Evolutionary conservation across 2,797 vertebrate genomes (phyloP), one percentile per base, ranked within the genome.

Genomic region (Oreortyx pictus): DNA sequence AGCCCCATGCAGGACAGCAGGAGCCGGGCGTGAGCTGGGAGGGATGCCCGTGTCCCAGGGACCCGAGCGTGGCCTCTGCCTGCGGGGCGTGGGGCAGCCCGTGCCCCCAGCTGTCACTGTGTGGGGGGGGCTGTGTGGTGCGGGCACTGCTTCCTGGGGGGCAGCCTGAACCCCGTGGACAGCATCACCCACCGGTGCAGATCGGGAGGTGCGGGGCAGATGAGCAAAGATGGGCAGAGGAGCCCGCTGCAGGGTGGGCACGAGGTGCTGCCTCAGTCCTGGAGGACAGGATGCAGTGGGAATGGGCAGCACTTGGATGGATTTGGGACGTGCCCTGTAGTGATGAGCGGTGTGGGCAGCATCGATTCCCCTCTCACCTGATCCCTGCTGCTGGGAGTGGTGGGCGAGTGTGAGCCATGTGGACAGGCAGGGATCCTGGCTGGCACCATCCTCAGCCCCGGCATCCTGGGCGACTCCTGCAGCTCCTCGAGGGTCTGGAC

Each of bases 301-400:
- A 62, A 33, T 0, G 11, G 0, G 25, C 74, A 59, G 37, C 6
- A 2, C 0, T 0, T 29, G 44, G 44, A 23, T 49, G 57, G 49
- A 4, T 24, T 25, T 0, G 25, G 39, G 37, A n/a, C 0, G 8
- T 0, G 2, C 35, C n/a, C 18, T 14, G 44, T 0, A 1, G 19
- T 0, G 0, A 71, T 20, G 62, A 59, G 25, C 0, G 0, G 57
- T 35, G 68, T 18, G 33, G 14, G 14, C 3, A 2, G 24, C 54
- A n/a, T 12, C 8, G n/a, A 17, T 12, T 46, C 20, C 17, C 29
- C 49, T 59, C 0, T 0, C 5, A 37, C 25, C 50, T 33, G 52
- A 71, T 41, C 25, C 33, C 24, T 15, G n/a, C 19, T 27, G 49
- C 66, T 37, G 61, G 23, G 14, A 52, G 8, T 23, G 20, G 49